Base-by-base conservation (phyloP, 2,797 vertebrate species). In the Malacoctenus gilli region DNA sequence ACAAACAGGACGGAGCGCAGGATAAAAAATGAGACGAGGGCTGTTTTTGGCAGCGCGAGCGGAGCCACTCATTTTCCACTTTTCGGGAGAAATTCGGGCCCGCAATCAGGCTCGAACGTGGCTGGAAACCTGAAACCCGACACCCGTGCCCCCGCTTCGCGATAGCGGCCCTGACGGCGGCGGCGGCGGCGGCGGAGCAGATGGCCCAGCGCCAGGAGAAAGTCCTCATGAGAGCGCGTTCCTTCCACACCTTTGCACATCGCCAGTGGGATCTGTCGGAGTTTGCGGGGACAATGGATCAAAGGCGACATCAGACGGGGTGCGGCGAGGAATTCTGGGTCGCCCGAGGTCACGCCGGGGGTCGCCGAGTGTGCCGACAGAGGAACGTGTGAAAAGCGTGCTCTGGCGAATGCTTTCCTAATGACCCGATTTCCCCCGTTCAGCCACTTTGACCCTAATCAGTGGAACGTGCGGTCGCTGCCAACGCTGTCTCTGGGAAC, bases 41-140 rank as follows among this genome's bases (percentile, higher is more conserved):
- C 72, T 71, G 49, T 47, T 42, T 74, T 49, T 79, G 75, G 65
- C 74, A 60, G 60, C 23, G 39, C 25, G n/a, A 56, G 31, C 35
- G 72, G 37, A 80, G 50, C 75, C 59, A 70, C 67, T 72, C 46
- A 77, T 81, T 82, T 79, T 85, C 68, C 79, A 77, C 80, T 85
- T 78, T 74, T 47, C n/a, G 47, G 68, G 61, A 54, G 59, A 65
- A 61, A 9, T 28, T 73, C 74, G 65, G 60, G 38, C 34, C 71
- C 79, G 34, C 59, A 85, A 80, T 82, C 76, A 69, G 44, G 59
- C 51, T 75, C 65, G 57, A 75, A 60, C 57, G 18, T 58, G 1
- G 3, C 51, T 71, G 83, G 76, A 70, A 70, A 70, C 40, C 56
- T 73, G 77, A 76, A 55, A 37, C 79, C 34, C 63, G n/a, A n/a